Evolutionary conservation across 1,140 invertebrate genomes (phyloP).

Genomic region (Hycleus phaleratus): DNA sequence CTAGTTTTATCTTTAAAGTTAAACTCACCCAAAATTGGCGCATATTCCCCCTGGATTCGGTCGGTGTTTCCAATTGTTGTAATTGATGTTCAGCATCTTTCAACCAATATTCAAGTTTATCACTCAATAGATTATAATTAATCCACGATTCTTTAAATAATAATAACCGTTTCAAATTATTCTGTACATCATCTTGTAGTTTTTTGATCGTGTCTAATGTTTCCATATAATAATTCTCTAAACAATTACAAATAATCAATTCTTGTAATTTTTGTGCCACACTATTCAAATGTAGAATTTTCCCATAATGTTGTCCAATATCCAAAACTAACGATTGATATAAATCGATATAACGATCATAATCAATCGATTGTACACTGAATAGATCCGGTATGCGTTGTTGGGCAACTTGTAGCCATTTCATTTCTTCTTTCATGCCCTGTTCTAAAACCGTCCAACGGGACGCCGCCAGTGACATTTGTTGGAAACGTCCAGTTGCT

Average conservation of each 20-base stretch:
- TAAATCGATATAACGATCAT: constrained; percentile 73
- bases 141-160: constrained; percentile 70
- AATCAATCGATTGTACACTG: constrained; percentile 69
- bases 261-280: constrained; percentile 67
- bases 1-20: neutral
- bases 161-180: constrained; percentile 57
- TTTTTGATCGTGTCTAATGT: constrained; percentile 60
- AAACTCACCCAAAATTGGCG: constrained; percentile 66
- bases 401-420: constrained; percentile 72
- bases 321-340: constrained; percentile 72
- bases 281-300: constrained; percentile 61
- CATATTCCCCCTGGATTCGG: constrained; percentile 58
- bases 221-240: constrained; percentile 61
- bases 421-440: constrained; percentile 69
- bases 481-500: constrained; percentile 67
- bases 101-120: constrained; percentile 67
- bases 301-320: constrained; percentile 67
- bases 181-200: constrained; percentile 65
- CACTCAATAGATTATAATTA: constrained; percentile 61
- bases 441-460: constrained; percentile 74
- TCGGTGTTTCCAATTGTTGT: constrained; percentile 45
- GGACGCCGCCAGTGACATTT: constrained; percentile 73
- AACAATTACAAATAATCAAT: constrained; percentile 60
- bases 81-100: constrained; percentile 60
- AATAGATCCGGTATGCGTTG: constrained; percentile 71